These are phyloP conservation scores for Penaeus indicus DNA, from an alignment of 1,140 invertebrate species.

Conservation along the genomic window DNA sequence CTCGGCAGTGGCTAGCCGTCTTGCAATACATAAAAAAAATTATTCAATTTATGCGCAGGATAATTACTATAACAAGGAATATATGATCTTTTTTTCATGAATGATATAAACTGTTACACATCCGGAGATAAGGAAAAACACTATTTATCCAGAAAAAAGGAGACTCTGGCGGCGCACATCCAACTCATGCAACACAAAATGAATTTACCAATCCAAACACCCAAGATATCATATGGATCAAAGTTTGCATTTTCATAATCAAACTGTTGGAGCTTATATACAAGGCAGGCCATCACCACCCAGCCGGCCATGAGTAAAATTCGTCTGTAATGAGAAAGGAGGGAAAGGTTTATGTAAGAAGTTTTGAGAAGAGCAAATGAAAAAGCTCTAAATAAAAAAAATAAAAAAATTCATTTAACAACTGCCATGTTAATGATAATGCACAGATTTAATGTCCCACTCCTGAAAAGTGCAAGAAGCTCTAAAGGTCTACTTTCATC, in stretches of 20 bases:
- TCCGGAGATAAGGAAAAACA: no score
- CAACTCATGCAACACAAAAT: not conserved
- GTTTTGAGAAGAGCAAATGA: not conserved
- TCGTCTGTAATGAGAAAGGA: conserved; percentile 43
- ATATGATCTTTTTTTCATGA: not conserved
- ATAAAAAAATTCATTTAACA: no score
- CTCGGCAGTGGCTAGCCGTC: conserved; percentile 86
- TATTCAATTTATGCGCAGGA: not conserved
- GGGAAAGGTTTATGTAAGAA: conserved; percentile 14
- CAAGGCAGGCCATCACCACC: conserved; percentile 86
- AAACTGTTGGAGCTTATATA: conserved; percentile 97
- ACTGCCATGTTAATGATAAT: no score
- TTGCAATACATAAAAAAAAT: conserved; percentile 70
- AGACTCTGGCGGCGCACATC: no score
- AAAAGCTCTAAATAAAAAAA: not conserved
- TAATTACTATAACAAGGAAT: not conserved
- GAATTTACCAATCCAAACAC: conserved; percentile 81
- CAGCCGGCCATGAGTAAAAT: conserved; percentile 83
- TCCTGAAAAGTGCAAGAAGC: no score
- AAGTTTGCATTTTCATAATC: conserved; percentile 98
- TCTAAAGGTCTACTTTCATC: no score
- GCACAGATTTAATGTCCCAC: no score
- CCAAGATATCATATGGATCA: conserved; percentile 97
- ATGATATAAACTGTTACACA: no score
- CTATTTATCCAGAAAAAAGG: no score